These are phyloP conservation scores for Quadroppia sp. DNA, from an alignment of 2,888 invertebrate genomes.

Conservation along the genomic window DNA sequence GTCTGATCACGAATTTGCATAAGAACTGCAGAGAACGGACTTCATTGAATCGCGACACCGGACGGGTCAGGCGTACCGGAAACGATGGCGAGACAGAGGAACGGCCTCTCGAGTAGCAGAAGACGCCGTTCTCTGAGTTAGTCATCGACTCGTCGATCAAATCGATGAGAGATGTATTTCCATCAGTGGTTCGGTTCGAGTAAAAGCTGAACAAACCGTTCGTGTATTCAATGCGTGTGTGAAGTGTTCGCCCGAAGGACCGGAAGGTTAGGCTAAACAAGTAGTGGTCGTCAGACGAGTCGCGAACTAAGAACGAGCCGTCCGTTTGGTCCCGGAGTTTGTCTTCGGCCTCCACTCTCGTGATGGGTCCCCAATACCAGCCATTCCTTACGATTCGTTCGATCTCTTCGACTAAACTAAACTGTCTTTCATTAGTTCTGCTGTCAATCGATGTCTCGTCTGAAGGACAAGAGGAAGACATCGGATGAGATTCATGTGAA, in stretches of 20 bases:
- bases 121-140: slow-evolving; percentile 65
- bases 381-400: slow-evolving; percentile 57
- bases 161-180: slow-evolving; percentile 61
- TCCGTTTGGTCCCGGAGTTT: slow-evolving; percentile 66
- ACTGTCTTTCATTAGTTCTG: neutral
- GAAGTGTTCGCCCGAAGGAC: slow-evolving; percentile 63
- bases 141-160: slow-evolving; percentile 70
- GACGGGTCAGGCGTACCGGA: slow-evolving; percentile 68
- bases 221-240: slow-evolving; percentile 69
- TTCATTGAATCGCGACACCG: slow-evolving; percentile 68
- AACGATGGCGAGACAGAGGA: slow-evolving; percentile 65
- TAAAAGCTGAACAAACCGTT: slow-evolving; percentile 62
- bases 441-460: neutral
- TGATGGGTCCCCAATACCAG: slow-evolving; percentile 79
- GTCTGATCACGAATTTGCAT: slow-evolving; percentile 68
- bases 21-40: slow-evolving; percentile 66
- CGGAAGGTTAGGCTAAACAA: slow-evolving; percentile 71
- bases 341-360: slow-evolving; percentile 66
- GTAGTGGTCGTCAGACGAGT: slow-evolving; percentile 67
- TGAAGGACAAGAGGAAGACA: too few species aligned
- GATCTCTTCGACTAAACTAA: slow-evolving; percentile 55
- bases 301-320: slow-evolving; percentile 72
- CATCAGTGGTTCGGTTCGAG: slow-evolving; percentile 49
- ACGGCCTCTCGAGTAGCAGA: slow-evolving; percentile 67
- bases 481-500: too few species aligned